A percentile compares a stretch with the other conserved stretches of the same genome.
Evolutionary conservation across 1,140 invertebrate species (phyloP).

Genomic region (Plectus sambesii): DNA sequence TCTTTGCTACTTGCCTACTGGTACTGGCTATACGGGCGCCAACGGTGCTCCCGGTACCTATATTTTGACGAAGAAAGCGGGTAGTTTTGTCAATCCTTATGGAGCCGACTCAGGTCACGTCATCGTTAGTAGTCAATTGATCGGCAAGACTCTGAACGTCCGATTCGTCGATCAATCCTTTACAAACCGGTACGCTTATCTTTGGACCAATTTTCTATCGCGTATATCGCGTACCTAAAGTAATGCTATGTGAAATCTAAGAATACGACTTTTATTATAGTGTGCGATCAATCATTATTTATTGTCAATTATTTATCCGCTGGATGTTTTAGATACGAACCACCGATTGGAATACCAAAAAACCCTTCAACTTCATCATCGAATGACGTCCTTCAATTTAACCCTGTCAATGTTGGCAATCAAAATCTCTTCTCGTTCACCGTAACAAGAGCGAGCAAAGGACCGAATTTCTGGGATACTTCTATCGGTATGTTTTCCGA

Average conservation of each 20-base stretch:
- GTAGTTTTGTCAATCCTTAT: slow-evolving; percentile 24
- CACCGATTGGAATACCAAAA: slow-evolving; percentile 32
- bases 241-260: background rate
- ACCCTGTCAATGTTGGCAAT: slow-evolving; percentile 31
- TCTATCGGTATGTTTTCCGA: slow-evolving; percentile 58
- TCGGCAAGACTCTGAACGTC: slow-evolving; percentile 27
- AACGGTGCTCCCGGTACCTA: slow-evolving; percentile 10
- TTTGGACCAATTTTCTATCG: slow-evolving; percentile 1
- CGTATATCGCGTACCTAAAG: background rate
- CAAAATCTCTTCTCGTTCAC: slow-evolving; percentile 48
- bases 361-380: slow-evolving; percentile 1
- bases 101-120: slow-evolving; percentile 23
- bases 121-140: slow-evolving; percentile 13
- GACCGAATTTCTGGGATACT: slow-evolving; percentile 56
- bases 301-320: no score
- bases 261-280: background rate
- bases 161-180: slow-evolving; percentile 29
- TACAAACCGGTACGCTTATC: slow-evolving; percentile 2
- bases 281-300: background rate
- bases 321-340: slow-evolving; percentile 32
- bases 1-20: slow-evolving; percentile 30
- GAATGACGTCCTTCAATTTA: slow-evolving; percentile 32
- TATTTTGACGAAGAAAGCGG: slow-evolving; percentile 10
- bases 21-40: slow-evolving; percentile 17
- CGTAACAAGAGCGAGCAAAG: slow-evolving; percentile 43